phyloP scores from a whole-genome alignment of 1,140 invertebrate genomes.

The Triops cancriformis region DNA sequence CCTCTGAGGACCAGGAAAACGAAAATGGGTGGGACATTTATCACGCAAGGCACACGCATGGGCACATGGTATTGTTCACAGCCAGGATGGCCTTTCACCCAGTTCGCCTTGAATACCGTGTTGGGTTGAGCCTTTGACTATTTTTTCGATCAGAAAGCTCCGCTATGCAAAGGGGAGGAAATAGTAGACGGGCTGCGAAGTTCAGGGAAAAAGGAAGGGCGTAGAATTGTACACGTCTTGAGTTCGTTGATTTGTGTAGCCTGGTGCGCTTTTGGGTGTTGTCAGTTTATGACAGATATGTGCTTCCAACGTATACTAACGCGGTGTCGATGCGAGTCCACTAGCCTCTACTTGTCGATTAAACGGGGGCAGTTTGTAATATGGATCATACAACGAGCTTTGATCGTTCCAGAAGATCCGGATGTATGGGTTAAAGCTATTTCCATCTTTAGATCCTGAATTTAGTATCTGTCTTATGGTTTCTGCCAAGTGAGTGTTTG shows the following conservation, averaged over 20 bases:
- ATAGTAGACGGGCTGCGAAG: not conserved
- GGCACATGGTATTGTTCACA: not conserved
- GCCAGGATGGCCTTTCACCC: not conserved
- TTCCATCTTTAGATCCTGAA: no score
- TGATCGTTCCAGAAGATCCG: no score
- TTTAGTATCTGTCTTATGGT: no score
- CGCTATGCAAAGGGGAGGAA: not conserved
- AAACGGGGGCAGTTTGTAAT: no score
- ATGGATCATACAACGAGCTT: no score
- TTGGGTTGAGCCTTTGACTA: not conserved
- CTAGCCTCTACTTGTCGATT: no score
- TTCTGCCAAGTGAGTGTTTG: no score
- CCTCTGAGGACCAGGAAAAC: not conserved
- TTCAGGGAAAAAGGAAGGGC: not conserved
- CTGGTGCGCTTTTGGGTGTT: conserved; percentile 3
- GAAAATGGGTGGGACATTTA: not conserved
- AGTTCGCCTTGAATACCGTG: no score
- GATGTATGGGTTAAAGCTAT: no score
- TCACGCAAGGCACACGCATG: conserved; percentile 4
- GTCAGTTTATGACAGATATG: not conserved
- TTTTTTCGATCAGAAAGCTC: not conserved
- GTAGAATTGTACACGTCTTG: not conserved
- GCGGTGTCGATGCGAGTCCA: no score
- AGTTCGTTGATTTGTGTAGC: not conserved
- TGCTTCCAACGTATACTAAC: no score